Conservation (phyloP, 2,888 invertebrate species). For the Thalpophila matura region DNA sequence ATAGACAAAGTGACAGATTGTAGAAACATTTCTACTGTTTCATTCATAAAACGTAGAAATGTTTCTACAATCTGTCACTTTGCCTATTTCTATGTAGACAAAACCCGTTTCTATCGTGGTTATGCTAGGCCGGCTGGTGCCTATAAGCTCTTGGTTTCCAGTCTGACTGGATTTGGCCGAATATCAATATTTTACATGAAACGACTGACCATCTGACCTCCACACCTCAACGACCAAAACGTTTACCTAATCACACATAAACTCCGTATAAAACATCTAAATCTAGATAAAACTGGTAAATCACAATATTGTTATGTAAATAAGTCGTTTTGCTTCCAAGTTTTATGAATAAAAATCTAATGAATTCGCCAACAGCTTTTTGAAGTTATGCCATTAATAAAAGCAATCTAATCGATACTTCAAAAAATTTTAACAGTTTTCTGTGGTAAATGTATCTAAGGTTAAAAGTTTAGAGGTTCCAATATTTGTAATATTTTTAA, state of each 20-base stretch:
- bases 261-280: background rate
- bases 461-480: background rate
- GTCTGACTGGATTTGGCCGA: too few species aligned
- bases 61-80: too few species aligned
- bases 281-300: background rate
- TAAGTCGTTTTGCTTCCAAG: slow-evolving; percentile 12
- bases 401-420: slow-evolving; percentile 13
- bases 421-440: slow-evolving; percentile 16
- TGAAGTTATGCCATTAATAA: slow-evolving; percentile 13
- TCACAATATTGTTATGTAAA: slow-evolving; percentile 16
- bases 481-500: background rate
- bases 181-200: too few species aligned
- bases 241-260: background rate
- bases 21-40: too few species aligned
- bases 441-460: background rate
- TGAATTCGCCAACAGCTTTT: slow-evolving; percentile 23
- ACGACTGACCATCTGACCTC: too few species aligned
- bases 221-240: background rate
- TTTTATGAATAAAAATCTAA: slow-evolving; percentile 23
- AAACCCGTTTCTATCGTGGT: too few species aligned
- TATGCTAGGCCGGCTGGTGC: too few species aligned
- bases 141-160: too few species aligned
- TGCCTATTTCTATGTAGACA: too few species aligned
- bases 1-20: too few species aligned
- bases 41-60: too few species aligned